These are phyloP conservation scores for Tenthredo distinguenda DNA, from an alignment of 2,888 invertebrate genomes.

Conservation along the genomic window DNA sequence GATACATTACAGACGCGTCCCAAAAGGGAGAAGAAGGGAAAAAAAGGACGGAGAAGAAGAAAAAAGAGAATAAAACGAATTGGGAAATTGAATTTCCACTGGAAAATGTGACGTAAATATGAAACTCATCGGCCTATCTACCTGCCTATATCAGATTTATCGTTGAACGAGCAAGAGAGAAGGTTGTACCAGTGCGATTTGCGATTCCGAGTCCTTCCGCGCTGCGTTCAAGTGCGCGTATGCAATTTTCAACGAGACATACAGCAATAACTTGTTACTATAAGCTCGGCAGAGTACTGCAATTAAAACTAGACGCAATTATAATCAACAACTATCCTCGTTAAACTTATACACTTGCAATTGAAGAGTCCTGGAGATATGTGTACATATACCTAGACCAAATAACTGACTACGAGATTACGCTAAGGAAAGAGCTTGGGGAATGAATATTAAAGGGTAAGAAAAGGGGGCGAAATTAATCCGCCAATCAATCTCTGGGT, in stretches of 20 bases:
- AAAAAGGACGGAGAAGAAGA: neutral
- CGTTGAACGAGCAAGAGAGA: slow-evolving; percentile 13
- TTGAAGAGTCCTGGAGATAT: neutral
- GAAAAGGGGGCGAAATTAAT: neutral
- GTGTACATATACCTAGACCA: neutral
- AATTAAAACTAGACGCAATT: slow-evolving; percentile 10
- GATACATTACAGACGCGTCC: neutral
- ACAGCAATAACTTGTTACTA: neutral
- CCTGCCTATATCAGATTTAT: neutral
- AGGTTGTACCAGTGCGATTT: neutral
- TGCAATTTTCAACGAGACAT: neutral
- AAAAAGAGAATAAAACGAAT: neutral
- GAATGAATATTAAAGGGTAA: neutral
- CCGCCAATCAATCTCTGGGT: neutral
- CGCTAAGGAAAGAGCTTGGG: neutral
- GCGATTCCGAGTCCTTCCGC: neutral
- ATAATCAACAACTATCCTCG: slow-evolving; percentile 53
- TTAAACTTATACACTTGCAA: slow-evolving; percentile 45
- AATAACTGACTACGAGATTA: neutral
- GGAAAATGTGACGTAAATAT: slow-evolving; percentile 34
- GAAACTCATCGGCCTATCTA: slow-evolving; percentile 13
- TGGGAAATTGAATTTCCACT: slow-evolving; percentile 37
- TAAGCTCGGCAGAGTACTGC: neutral
- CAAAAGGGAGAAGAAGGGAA: neutral
- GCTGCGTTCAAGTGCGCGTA: neutral